These are phyloP conservation scores for Dreissena polymorpha DNA, from an alignment of 1,140 invertebrate species.

Conservation along the genomic window DNA sequence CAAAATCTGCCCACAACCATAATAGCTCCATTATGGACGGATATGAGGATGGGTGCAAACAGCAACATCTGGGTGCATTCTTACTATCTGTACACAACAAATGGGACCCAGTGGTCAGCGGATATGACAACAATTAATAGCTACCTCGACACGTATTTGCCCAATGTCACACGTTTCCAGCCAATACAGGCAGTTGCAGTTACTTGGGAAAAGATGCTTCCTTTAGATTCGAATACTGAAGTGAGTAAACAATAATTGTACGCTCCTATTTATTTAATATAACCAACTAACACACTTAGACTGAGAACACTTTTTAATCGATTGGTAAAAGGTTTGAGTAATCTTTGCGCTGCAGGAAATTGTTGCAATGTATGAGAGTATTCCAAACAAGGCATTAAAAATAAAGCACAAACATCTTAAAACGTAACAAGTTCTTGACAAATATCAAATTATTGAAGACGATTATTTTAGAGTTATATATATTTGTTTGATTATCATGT, in stretches of 20 bases:
- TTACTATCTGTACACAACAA: constrained; percentile 12
- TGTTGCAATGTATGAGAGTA: too few relatives aligned
- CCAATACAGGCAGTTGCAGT: constrained; percentile 18
- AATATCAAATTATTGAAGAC: too few relatives aligned
- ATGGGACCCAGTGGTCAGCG: not conserved
- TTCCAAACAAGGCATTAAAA: too few relatives aligned
- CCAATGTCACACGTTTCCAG: not conserved
- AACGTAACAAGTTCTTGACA: too few relatives aligned
- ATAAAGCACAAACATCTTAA: too few relatives aligned
- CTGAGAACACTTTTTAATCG: too few relatives aligned
- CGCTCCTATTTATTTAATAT: too few relatives aligned
- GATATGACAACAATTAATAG: not conserved
- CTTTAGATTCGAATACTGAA: constrained; percentile 21
- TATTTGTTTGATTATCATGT: too few relatives aligned
- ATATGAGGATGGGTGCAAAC: constrained; percentile 1
- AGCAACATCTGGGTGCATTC: constrained; percentile 26
- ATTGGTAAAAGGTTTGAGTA: too few relatives aligned
- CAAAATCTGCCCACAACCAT: not conserved
- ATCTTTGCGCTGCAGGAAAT: too few relatives aligned
- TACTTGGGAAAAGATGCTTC: constrained; percentile 42
- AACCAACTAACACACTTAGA: too few relatives aligned
- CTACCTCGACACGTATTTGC: not conserved
- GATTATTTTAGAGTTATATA: too few relatives aligned
- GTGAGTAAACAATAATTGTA: not conserved
- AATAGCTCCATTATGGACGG: constrained; percentile 37